Percentiles rank a stretch among this genome's conserved stretches.
These are phyloP conservation scores for Heliocidaris erythrogramma DNA, from an alignment of 35 echinoderm and acorn worm genomes.

Conservation along the genomic window DNA sequence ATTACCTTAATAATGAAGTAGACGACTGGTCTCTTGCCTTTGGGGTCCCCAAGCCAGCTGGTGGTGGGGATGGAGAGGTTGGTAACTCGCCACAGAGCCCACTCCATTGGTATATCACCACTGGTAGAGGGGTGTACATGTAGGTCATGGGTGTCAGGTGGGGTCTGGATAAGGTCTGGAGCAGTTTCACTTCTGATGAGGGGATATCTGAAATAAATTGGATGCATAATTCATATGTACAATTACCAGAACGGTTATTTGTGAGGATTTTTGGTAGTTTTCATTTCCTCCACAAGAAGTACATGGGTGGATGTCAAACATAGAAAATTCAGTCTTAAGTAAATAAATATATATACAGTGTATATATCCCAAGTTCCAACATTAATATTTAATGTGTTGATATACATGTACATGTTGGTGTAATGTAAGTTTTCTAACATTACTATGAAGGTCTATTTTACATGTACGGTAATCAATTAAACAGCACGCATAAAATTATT, in stretches of 20 bases:
- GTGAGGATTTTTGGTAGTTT: neutral
- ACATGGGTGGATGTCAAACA: too few species aligned
- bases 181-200: slow-evolving; percentile 15
- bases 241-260: neutral
- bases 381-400: too few species aligned
- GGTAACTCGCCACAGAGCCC: neutral
- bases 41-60: slow-evolving; percentile 21
- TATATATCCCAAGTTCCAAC: too few species aligned
- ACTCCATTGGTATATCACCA: slow-evolving; percentile 19
- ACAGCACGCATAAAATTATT: too few species aligned
- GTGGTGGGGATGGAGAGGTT: slow-evolving; percentile 29
- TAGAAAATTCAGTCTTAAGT: too few species aligned
- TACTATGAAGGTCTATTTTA: too few species aligned
- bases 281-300: too few species aligned
- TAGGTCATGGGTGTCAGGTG: neutral
- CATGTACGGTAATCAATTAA: too few species aligned
- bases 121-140: neutral
- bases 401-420: too few species aligned
- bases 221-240: neutral
- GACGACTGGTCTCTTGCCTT: slow-evolving; percentile 24
- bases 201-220: neutral
- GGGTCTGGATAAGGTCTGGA: neutral
- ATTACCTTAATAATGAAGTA: slow-evolving; percentile 31
- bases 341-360: too few species aligned
- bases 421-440: too few species aligned